phyloP scores from a whole-genome alignment of 2,888 invertebrate species.

The Microctonus hyperodae region DNA sequence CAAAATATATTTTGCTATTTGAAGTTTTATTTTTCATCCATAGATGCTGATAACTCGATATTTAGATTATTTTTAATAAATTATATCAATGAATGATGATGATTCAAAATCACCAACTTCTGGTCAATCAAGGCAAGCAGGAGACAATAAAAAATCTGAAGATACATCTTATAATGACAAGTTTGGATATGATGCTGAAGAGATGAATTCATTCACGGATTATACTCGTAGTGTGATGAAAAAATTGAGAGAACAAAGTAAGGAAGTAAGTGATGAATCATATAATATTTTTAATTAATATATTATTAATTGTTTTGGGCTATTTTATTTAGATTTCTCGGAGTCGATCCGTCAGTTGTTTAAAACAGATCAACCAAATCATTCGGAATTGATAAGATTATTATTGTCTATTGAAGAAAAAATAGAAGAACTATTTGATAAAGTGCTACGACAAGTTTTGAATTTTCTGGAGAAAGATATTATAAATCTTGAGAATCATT shows the following conservation, averaged over 20 bases:
- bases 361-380: neutral
- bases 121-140: neutral
- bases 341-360: neutral
- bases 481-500: constrained; percentile 31
- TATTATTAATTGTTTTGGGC: constrained; percentile 12
- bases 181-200: neutral
- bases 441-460: constrained; percentile 29
- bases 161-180: neutral
- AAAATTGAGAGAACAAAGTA: constrained; percentile 28
- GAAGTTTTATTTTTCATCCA: neutral
- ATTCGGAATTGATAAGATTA: constrained; percentile 12
- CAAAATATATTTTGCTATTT: too few species aligned
- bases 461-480: constrained; percentile 36
- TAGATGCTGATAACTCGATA: too few species aligned
- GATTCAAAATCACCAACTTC: neutral
- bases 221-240: neutral
- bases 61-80: neutral
- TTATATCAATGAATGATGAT: neutral
- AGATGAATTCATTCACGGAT: neutral
- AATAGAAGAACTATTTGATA: constrained; percentile 33
- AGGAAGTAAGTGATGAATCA: constrained; percentile 29
- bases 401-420: constrained; percentile 32
- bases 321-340: neutral
- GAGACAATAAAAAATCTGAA: neutral
- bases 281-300: neutral